Evolutionary conservation across 2,888 invertebrate species (phyloP).

Genomic region (Gymnosoma rotundatum): DNA sequence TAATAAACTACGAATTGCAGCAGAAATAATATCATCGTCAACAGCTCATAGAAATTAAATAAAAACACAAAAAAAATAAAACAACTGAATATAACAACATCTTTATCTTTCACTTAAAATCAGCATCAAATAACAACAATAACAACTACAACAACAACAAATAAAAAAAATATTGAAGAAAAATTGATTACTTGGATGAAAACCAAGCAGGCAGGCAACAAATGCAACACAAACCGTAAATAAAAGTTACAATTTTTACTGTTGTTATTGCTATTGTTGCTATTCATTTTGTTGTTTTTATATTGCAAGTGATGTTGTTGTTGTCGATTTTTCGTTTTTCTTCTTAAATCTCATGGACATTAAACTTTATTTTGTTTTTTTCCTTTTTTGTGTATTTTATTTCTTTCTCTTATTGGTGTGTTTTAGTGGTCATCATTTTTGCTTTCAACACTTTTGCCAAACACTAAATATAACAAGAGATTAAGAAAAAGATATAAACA

Average conservation of each 20-base stretch:
- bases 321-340: constrained; percentile 28
- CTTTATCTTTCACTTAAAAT: constrained; percentile 67
- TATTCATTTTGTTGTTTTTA: constrained; percentile 25
- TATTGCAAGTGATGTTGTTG: background rate
- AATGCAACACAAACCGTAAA: constrained; percentile 36
- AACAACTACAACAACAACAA: background rate
- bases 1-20: constrained; percentile 1
- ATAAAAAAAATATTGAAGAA: constrained; percentile 21
- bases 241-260: constrained; percentile 65
- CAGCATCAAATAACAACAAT: constrained; percentile 58
- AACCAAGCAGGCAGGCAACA: background rate
- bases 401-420: constrained; percentile 65
- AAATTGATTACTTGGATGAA: constrained; percentile 4
- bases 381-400: no score
- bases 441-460: constrained; percentile 78
- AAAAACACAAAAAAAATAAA: background rate
- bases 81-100: constrained; percentile 51
- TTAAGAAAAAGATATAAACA: constrained; percentile 73
- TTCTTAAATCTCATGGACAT: constrained; percentile 56
- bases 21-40: constrained; percentile 45
- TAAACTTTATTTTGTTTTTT: constrained; percentile 8
- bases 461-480: constrained; percentile 65
- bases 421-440: constrained; percentile 77
- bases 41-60: background rate
- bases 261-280: background rate